phyloP scores from a whole-genome alignment of 1,140 invertebrate genomes.

The Littorina saxatilis region DNA sequence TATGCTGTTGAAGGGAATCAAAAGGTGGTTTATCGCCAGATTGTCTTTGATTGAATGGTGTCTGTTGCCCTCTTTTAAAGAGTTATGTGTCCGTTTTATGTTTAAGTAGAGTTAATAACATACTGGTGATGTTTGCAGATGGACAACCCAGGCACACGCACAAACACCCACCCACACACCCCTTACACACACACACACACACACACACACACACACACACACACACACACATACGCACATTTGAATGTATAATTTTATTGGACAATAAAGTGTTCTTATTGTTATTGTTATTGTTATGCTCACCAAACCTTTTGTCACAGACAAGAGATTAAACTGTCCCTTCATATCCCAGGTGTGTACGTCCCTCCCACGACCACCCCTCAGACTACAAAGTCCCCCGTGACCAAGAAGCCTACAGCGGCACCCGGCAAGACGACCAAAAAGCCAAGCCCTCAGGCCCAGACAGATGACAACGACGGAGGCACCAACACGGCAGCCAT shows the following conservation, averaged over 20 bases:
- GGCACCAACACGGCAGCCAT: slow-evolving; percentile 30
- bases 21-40: too few relatives aligned
- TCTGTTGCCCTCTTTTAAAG: not conserved
- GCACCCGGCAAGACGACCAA: not conserved
- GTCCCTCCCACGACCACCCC: slow-evolving; percentile 1
- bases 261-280: too few relatives aligned
- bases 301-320: too few relatives aligned
- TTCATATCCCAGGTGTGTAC: not conserved
- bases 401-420: not conserved
- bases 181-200: too few relatives aligned
- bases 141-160: not conserved
- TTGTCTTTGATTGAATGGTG: too few relatives aligned
- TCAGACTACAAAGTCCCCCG: not conserved
- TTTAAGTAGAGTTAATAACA: not conserved
- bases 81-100: not conserved
- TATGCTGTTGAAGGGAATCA: too few relatives aligned
- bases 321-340: too few relatives aligned
- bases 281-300: too few relatives aligned
- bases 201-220: not conserved
- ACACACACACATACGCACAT: not conserved
- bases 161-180: too few relatives aligned
- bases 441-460: not conserved
- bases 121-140: not conserved
- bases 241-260: too few relatives aligned
- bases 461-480: not conserved